Evolutionary conservation across 2,888 invertebrate genomes (phyloP), one percentile per base, ranked within the genome.

Genomic region (Marasmarcha lunaedactyla): DNA sequence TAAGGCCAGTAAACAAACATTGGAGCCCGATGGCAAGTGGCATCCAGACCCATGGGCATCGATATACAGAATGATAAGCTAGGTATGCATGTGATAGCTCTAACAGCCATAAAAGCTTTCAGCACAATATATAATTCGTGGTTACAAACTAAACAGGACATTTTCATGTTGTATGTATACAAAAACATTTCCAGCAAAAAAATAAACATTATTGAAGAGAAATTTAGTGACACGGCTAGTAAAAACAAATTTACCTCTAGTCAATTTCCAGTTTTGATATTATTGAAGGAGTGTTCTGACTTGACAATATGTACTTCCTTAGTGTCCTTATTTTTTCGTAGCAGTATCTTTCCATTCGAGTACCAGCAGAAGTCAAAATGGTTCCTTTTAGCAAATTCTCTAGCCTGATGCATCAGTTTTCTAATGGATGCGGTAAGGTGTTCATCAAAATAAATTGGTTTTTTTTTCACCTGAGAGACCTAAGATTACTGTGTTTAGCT

Each of bases 401-500:
- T 15, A 2, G 9, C 15, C 2, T n/a, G 6, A 15, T 15, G 5
- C 4, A 15, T 9, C 2, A 36, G 20, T 14, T 36, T 36, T 11
- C 11, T 36, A 2, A 12, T 2, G 3, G 15, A 3, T 9, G 36
- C 15, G 7, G 12, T 7, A 5, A 36, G 36, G 12, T 36, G 36
- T 15, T 36, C 36, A 15, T 36, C 36, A 2, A 36, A 7, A n/a
- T 15, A 36, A 14, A 36, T 15, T 14, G 36, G 9, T 12, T 36
- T 14, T n/a, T n/a, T n/a, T 20, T n/a, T 14, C 15, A 14, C 36
- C 36, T 7, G 36, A 3, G 4, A 36, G 2, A 15, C 20, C 36
- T 7, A 36, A 5, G 14, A 4, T 2, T 12, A 9, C 4, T 10
- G 36, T 15, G 20, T 36, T 36, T 5, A 36, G 10, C 12, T 36